Evolutionary conservation across 2,888 invertebrate species (phyloP).

Genomic region (Cataglyphis rosenhaueri): DNA sequence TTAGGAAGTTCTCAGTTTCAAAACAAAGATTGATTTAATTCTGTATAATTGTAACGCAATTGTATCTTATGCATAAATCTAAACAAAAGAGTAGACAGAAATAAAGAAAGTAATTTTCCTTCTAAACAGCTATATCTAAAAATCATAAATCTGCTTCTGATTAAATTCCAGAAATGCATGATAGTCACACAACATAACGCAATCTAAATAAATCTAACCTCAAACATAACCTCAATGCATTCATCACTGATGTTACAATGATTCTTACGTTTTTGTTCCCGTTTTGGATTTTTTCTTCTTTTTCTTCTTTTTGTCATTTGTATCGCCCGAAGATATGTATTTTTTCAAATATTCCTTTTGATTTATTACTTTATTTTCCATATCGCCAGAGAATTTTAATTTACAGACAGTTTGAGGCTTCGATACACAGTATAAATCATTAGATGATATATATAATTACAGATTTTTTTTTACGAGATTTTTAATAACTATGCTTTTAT

Average conservation of each 20-base stretch:
- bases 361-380: constrained; percentile 86
- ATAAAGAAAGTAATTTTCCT: background rate
- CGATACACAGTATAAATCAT: background rate
- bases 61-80: background rate
- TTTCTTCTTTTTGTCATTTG: constrained; percentile 88
- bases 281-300: constrained; percentile 88
- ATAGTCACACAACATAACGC: constrained; percentile 57
- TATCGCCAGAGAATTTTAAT: constrained; percentile 23
- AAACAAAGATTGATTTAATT: background rate
- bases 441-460: background rate
- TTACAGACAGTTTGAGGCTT: background rate
- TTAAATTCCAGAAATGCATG: constrained; percentile 12
- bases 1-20: background rate
- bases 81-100: background rate
- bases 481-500: background rate
- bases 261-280: constrained; percentile 79
- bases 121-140: too few species aligned
- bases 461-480: background rate
- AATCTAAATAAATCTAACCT: constrained; percentile 64
- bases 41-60: background rate
- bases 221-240: background rate
- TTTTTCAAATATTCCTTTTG: constrained; percentile 93
- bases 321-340: constrained; percentile 89
- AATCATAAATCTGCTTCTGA: background rate
- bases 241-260: constrained; percentile 33